A percentile compares a stretch with the other conserved stretches of the same genome.
Evolutionary conservation across 2,888 invertebrate genomes (phyloP).

Genomic region (Omphaloscelis lunosa): DNA sequence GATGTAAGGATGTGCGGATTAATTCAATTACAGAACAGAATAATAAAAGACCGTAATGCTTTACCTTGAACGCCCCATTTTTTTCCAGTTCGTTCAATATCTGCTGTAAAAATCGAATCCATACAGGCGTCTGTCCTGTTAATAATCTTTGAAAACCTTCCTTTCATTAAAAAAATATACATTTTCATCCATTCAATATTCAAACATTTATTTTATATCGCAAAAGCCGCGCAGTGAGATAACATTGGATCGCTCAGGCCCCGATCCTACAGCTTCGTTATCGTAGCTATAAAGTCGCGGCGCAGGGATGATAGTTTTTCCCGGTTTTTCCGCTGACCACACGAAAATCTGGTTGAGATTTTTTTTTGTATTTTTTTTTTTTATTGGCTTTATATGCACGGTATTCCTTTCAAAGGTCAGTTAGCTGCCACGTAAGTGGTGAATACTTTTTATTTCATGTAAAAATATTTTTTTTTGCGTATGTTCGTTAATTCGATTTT

Average conservation of each 20-base stretch:
- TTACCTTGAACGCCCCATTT: conserved; percentile 1
- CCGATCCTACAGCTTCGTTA: conserved; percentile 77
- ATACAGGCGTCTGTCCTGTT: neutral
- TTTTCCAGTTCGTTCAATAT: conserved; percentile 1
- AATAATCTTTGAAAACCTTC: conserved; percentile 21
- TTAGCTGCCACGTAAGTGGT: conserved; percentile 54
- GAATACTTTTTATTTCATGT: conserved; percentile 35
- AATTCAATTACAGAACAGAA: conserved; percentile 11
- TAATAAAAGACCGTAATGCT: neutral
- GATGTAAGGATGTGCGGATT: conserved; percentile 25
- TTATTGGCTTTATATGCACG: conserved; percentile 52
- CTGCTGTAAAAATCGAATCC: conserved; percentile 1
- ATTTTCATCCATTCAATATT: conserved; percentile 41
- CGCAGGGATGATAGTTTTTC: conserved; percentile 79
- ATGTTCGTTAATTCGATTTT: neutral
- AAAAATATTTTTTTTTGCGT: neutral
- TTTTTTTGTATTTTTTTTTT: conserved; percentile 58
- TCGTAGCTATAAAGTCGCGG: conserved; percentile 80
- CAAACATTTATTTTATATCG: conserved; percentile 54
- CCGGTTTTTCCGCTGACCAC: conserved; percentile 77
- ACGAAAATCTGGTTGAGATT: conserved; percentile 75
- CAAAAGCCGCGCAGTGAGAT: conserved; percentile 64
- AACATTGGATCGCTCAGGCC: conserved; percentile 67
- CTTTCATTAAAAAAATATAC: conserved; percentile 25
- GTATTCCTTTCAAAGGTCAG: conserved; percentile 62